Percentiles rank a stretch among this genome's conserved stretches.
These are phyloP conservation scores for Coelinius sp. DNA, from an alignment of 2,888 invertebrate genomes.

Conservation along the genomic window DNA sequence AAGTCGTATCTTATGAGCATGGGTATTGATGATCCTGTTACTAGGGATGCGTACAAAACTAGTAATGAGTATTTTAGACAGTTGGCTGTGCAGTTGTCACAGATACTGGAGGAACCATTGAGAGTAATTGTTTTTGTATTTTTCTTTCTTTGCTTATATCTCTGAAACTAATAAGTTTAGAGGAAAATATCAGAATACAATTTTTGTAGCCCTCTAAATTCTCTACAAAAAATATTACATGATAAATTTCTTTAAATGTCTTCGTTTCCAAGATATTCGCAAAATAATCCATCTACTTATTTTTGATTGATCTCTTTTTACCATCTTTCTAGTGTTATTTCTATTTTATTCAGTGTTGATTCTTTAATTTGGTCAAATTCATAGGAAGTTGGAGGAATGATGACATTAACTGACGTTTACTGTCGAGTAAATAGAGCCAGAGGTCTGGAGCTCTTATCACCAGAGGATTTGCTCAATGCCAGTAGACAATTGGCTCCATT, in stretches of 20 bases:
- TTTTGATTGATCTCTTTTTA: too few species aligned
- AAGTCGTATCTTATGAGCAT: conserved; percentile 96
- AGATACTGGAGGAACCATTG: conserved; percentile 85
- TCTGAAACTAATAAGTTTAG: too few species aligned
- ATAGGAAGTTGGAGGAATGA: conserved; percentile 94
- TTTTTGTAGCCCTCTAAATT: too few species aligned
- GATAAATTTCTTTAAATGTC: too few species aligned
- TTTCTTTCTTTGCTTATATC: too few species aligned
- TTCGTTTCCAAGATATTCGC: too few species aligned
- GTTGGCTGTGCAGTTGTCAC: conserved; percentile 88
- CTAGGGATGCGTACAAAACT: conserved; percentile 89
- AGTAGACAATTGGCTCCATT: conserved; percentile 81
- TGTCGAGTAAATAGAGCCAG: conserved; percentile 97
- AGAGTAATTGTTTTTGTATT: conserved; percentile 77
- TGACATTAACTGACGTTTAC: conserved; percentile 96
- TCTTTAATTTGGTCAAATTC: conserved; percentile 32
- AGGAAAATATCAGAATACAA: too few species aligned
- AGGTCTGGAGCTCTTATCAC: conserved; percentile 95
- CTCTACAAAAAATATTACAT: too few species aligned
- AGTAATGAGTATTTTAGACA: conserved; percentile 88
- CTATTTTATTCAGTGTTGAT: conserved; percentile 8
- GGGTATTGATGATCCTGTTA: conserved; percentile 98
- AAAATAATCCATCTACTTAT: too few species aligned
- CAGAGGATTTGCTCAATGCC: conserved; percentile 95
- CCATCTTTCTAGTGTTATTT: too few species aligned